Percentiles rank a stretch among this genome's conserved stretches.
Evolutionary conservation across 2,797 vertebrate species (phyloP).

Genomic region (Falco columbarius): DNA sequence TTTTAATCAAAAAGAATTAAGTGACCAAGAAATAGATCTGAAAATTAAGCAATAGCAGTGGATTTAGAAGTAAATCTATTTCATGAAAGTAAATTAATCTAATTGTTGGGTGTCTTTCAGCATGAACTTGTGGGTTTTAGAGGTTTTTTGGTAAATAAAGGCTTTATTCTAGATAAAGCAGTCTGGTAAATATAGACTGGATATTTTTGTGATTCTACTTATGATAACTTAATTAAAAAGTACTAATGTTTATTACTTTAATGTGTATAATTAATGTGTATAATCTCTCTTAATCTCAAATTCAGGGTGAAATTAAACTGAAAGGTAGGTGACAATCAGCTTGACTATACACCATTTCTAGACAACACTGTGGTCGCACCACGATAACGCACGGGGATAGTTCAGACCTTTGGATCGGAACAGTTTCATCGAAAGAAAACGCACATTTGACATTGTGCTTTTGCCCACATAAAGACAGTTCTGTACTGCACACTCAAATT

Average conservation of each 20-base stretch:
- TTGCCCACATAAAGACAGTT: neutral
- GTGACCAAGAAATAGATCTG: slow-evolving; percentile 8
- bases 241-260: neutral
- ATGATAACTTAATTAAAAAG: neutral
- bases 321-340: neutral
- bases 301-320: neutral
- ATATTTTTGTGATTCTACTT: neutral
- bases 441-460: accelerated
- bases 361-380: neutral
- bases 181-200: neutral
- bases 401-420: neutral
- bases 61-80: slow-evolving; percentile 20
- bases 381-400: accelerated
- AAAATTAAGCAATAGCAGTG: neutral
- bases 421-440: neutral
- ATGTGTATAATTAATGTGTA: neutral
- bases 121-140: neutral
- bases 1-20: slow-evolving; percentile 53
- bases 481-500: neutral
- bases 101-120: neutral
- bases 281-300: neutral
- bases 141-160: neutral
- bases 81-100: neutral
- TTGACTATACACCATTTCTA: neutral
- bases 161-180: neutral